Percentiles rank a stretch among this genome's conserved stretches.
These are phyloP conservation scores for Helicorthomorpha holstii DNA, from an alignment of 1,140 invertebrate species.

Conservation along the genomic window DNA sequence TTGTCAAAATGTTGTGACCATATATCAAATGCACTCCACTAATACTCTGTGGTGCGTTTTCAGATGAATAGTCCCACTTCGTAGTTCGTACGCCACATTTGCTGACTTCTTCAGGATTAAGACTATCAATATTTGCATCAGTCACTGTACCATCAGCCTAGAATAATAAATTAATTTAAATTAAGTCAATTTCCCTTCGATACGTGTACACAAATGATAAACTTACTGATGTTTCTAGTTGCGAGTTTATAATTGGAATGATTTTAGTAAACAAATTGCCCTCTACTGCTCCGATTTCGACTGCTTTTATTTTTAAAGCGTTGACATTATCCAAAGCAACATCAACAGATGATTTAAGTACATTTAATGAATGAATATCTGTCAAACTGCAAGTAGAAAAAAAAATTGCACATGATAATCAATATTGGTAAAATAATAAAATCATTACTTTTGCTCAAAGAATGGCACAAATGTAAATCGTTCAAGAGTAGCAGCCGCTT, in stretches of 20 bases:
- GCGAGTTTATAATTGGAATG: not conserved
- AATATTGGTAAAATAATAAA: no score
- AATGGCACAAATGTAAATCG: constrained; percentile 68
- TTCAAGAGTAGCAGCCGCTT: constrained; percentile 59
- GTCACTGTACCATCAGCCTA: not conserved
- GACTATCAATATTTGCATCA: not conserved
- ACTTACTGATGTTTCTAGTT: not conserved
- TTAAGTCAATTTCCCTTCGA: not conserved
- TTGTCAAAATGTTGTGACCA: not conserved
- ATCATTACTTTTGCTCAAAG: no score
- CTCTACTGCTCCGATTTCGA: not conserved
- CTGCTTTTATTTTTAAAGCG: not conserved
- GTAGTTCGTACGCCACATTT: no score
- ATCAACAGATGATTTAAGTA: no score
- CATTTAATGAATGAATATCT: no score
- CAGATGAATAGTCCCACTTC: not conserved
- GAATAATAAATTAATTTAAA: not conserved
- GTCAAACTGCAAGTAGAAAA: no score
- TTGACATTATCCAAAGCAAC: no score
- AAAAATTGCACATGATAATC: no score
- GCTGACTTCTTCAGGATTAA: not conserved
- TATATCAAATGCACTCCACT: not conserved
- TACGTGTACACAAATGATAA: not conserved
- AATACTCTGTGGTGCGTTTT: not conserved
- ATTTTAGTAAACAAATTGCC: not conserved